Conservation (phyloP, 2,113 vertebrate genomes). For the Equus przewalskii region DNA sequence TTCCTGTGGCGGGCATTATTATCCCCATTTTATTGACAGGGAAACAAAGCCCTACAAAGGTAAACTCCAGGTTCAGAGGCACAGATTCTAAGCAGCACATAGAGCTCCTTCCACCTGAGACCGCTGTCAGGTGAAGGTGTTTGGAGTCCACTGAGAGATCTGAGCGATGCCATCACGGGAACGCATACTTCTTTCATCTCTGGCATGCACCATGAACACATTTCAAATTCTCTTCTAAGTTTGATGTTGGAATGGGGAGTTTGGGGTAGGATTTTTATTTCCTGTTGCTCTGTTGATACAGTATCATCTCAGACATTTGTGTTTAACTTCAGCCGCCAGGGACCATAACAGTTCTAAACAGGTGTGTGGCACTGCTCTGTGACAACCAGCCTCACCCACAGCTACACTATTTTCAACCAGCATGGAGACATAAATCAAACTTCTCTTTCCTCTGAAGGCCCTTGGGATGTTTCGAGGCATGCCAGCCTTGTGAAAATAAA, state of each 20-base stretch:
- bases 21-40: background rate
- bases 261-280: background rate
- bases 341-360: rapidly evolving
- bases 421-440: conserved; percentile 78
- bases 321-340: background rate
- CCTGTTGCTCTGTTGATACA: background rate
- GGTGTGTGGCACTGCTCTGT: background rate
- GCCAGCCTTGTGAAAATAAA: conserved; percentile 82
- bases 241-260: background rate
- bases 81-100: too few species aligned
- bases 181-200: background rate
- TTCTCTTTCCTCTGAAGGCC: conserved; percentile 74
- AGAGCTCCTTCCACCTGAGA: background rate
- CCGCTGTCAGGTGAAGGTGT: background rate
- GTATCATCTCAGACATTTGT: background rate
- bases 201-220: background rate
- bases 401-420: conserved; percentile 68
- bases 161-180: rapidly evolving
- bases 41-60: background rate
- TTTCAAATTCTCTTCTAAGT: background rate
- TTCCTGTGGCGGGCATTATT: background rate
- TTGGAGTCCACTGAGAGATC: background rate
- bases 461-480: conserved; percentile 76
- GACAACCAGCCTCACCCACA: background rate
- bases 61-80: background rate